phyloP scores from a whole-genome alignment of 2,113 vertebrate genomes.

The Epinephelus cyanopodus region DNA sequence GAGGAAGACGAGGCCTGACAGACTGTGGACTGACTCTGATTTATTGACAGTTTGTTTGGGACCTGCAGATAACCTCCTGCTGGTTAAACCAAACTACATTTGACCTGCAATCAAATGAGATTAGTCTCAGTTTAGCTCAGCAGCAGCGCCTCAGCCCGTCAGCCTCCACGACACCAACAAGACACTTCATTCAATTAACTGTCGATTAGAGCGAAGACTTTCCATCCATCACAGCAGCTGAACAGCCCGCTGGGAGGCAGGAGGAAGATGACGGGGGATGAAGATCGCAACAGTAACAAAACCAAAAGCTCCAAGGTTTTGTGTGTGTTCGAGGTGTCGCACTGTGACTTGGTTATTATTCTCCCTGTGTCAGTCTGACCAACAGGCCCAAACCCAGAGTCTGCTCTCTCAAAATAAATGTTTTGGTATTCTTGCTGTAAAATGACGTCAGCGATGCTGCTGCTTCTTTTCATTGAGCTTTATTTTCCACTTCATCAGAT shows the following conservation, averaged over 20 bases:
- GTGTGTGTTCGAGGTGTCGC: too few relatives aligned
- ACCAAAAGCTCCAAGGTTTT: too few relatives aligned
- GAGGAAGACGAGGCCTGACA: neutral
- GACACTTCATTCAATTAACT: conserved; percentile 28
- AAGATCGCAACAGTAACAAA: neutral
- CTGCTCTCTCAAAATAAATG: too few relatives aligned
- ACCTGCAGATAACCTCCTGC: conserved; percentile 17
- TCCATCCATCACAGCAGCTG: conserved; percentile 9
- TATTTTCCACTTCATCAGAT: too few relatives aligned
- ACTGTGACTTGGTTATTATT: too few relatives aligned
- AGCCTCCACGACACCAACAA: conserved; percentile 3
- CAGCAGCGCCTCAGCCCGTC: neutral
- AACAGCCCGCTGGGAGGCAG: neutral
- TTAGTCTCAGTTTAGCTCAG: conserved; percentile 18
- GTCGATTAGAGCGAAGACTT: neutral
- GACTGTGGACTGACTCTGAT: neutral
- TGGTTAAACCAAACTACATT: conserved; percentile 21
- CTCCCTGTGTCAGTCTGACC: too few relatives aligned
- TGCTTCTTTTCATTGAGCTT: too few relatives aligned
- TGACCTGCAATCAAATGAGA: conserved; percentile 8
- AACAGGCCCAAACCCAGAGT: too few relatives aligned
- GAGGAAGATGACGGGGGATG: neutral
- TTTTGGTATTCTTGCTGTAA: too few relatives aligned
- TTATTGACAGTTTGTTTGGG: neutral
- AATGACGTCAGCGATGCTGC: too few relatives aligned